Percentiles rank a stretch among this genome's conserved stretches.
Conservation (phyloP, 2,797 vertebrate genomes). For the Anas capensis region DNA sequence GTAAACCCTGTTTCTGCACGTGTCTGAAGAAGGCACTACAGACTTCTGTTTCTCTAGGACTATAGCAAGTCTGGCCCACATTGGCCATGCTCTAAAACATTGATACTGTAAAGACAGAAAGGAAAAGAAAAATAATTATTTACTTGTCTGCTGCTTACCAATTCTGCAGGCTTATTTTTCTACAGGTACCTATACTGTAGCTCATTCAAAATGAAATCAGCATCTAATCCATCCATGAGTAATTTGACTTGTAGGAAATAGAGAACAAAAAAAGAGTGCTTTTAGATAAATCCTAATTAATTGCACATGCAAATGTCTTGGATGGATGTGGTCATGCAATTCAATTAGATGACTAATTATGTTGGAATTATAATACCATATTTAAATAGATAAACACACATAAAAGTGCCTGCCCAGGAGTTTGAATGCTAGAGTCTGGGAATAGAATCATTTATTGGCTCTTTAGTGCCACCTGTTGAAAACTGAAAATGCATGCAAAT, state of each 20-base stretch:
- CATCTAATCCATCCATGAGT: constrained; percentile 66
- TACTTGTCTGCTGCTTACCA: background rate
- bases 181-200: background rate
- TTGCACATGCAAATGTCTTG: constrained; percentile 78
- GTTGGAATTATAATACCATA: constrained; percentile 59
- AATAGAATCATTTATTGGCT: constrained; percentile 67
- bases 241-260: constrained; percentile 70
- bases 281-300: constrained; percentile 82
- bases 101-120: background rate
- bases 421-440: constrained; percentile 21
- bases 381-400: constrained; percentile 71
- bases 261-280: constrained; percentile 66
- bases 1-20: background rate
- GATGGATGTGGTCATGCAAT: constrained; percentile 77
- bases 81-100: background rate
- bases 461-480: constrained; percentile 76
- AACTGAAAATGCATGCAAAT: constrained; percentile 57
- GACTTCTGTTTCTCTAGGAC: background rate
- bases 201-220: constrained; percentile 56
- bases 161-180: constrained; percentile 6
- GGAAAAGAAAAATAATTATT: background rate
- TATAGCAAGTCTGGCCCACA: background rate
- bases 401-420: constrained; percentile 55
- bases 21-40: background rate
- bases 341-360: constrained; percentile 78